Base-by-base conservation (phyloP, 2,797 vertebrate species). In the Bradypodion ventrale region DNA sequence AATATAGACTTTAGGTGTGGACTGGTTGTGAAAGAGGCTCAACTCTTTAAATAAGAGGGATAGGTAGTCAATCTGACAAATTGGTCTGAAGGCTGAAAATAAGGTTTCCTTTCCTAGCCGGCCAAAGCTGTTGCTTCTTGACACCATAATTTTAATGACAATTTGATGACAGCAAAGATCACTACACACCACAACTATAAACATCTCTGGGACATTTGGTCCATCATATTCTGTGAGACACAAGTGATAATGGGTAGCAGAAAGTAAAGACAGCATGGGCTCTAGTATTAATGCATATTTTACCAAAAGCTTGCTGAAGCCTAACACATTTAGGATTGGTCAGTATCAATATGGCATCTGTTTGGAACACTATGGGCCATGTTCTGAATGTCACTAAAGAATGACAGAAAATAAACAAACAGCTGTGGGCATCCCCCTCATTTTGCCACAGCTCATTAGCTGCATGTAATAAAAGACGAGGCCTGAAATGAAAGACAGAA, bases 401-500 rank as follows among this genome's bases (percentile, higher is more conserved):
- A 73, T 19, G 13, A 16, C 12, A 40, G 16, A 15, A 46, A 52
- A 70, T 27, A 46, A 49, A 56, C 23, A 49, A 83, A 68, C 79
- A 85, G 62, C 37, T 75, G 49, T 29, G n/a, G 40, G 3, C 59
- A 69, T 25, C 27, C 25, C 12, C 5, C 32, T 62, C 52, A n/a
- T 49, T 73, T 63, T 80, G 21, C 27, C 42, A 25, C 49, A 60
- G 27, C n/a, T 60, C 27, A 49, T 49, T 79, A 42, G 49, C 63
- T 74, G 70, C 75, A 42, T 15, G 75, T 16, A 75, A 29, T 46
- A 82, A 21, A 69, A 37, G 19, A 42, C 21, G 74, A 77, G 75
- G 49, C 23, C 8, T 80, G 72, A 87, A 83, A 76, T 44, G 56
- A 4, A 42, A 78, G 1, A 73, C 59, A 44, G 62, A 83, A 81